Evolutionary conservation across 2,113 vertebrate genomes (phyloP).

Genomic region (Penelope pileata): DNA sequence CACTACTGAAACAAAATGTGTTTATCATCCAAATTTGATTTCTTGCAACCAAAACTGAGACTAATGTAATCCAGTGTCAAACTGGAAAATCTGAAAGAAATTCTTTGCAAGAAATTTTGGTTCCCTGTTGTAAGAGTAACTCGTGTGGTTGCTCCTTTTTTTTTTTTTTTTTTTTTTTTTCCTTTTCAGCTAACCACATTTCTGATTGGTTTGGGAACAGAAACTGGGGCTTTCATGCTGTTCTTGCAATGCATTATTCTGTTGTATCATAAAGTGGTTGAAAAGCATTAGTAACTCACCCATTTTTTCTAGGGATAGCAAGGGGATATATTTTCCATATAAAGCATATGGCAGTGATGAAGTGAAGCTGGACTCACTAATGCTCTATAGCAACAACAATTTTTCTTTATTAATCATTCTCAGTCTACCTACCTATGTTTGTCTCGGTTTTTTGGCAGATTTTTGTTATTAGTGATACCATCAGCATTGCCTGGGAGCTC

Average conservation of each 20-base stretch:
- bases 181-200: not conserved
- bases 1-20: rapidly evolving
- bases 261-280: not conserved
- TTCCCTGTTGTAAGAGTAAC: not conserved
- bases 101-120: not conserved
- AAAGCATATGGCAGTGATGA: not conserved
- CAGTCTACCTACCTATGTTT: not conserved
- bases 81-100: not conserved
- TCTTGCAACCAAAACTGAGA: not conserved
- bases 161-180: not conserved
- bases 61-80: not conserved
- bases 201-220: not conserved
- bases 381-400: not conserved
- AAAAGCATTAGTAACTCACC: not conserved
- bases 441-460: not conserved
- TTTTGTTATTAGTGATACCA: not conserved
- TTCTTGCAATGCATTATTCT: not conserved
- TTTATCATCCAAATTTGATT: not conserved
- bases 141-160: not conserved
- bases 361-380: not conserved
- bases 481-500: not conserved
- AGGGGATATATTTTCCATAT: not conserved
- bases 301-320: not conserved
- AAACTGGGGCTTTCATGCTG: not conserved
- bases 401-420: conserved; percentile 6